These are phyloP conservation scores for Grammomys surdaster DNA, from an alignment of 2,113 vertebrate genomes.

Conservation along the genomic window DNA sequence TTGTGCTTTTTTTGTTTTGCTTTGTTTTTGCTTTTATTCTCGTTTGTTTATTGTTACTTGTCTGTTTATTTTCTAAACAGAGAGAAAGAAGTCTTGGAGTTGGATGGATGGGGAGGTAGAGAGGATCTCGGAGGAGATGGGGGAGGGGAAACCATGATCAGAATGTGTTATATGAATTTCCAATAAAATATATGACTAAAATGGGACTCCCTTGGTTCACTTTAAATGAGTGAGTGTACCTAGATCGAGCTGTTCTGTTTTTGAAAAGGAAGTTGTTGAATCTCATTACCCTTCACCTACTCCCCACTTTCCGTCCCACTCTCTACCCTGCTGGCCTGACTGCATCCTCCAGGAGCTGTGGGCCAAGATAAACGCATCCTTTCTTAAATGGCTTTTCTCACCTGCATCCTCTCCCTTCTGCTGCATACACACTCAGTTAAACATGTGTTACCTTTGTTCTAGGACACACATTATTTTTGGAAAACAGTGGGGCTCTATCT, in stretches of 20 bases:
- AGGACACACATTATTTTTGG: neutral
- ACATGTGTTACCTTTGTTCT: neutral
- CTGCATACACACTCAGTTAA: neutral
- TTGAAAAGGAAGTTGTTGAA: neutral
- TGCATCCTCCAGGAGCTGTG: neutral
- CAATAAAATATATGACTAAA: neutral
- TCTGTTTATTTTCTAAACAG: neutral
- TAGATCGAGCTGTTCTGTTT: neutral
- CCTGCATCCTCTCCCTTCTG: neutral
- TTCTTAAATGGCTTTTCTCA: neutral
- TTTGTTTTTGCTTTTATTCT: neutral
- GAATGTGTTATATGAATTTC: neutral
- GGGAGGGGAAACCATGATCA: neutral
- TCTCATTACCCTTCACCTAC: neutral
- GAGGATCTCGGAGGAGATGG: neutral
- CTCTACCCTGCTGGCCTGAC: too few species aligned
- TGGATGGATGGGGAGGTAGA: neutral
- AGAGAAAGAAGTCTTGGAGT: neutral
- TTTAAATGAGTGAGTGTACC: neutral
- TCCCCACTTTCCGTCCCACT: neutral
- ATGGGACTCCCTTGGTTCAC: neutral
- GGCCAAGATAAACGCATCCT: neutral
- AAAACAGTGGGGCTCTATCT: neutral
- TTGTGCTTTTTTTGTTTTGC: neutral
- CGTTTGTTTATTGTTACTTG: neutral